phyloP scores from a whole-genome alignment of 2,113 vertebrate species.

The Zosterops borbonicus region DNA sequence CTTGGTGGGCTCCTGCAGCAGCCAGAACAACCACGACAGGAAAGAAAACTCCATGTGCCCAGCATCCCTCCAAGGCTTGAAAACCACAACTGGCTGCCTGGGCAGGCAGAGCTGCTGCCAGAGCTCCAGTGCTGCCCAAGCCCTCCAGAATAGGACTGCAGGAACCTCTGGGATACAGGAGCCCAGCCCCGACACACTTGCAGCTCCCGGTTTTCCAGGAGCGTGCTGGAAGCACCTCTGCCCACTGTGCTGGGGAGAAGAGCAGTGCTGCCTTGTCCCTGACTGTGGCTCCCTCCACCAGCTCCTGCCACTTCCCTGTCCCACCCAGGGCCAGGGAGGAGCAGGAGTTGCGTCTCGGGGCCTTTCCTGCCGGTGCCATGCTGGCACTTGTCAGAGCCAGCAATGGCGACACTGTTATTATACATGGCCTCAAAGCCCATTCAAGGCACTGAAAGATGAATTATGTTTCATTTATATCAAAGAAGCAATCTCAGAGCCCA shows the following conservation, averaged over 20 bases:
- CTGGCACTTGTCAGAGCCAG: slow-evolving; percentile 63
- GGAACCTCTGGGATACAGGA: background rate
- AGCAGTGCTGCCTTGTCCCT: background rate
- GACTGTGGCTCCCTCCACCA: rapidly evolving
- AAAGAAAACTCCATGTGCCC: background rate
- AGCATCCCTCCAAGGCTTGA: background rate
- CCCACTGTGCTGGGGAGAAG: rapidly evolving
- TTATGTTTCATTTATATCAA: slow-evolving; percentile 86
- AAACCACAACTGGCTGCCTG: background rate
- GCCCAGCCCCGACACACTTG: rapidly evolving
- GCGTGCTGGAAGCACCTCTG: rapidly evolving
- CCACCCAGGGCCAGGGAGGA: background rate
- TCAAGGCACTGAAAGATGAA: slow-evolving; percentile 78
- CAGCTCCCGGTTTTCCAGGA: rapidly evolving
- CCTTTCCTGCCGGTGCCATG: background rate
- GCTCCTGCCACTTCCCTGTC: background rate
- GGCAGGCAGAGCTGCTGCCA: background rate
- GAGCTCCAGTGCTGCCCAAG: background rate
- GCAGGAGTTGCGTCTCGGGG: background rate
- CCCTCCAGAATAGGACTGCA: background rate
- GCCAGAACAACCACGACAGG: rapidly evolving
- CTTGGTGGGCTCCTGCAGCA: background rate
- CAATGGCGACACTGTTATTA: slow-evolving; percentile 70
- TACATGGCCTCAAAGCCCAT: slow-evolving; percentile 73
- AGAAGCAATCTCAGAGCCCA: slow-evolving; percentile 83